Evolutionary conservation across 2,797 vertebrate species (phyloP), one percentile per base, ranked within the genome.

Genomic region (Rachycentron canadum): DNA sequence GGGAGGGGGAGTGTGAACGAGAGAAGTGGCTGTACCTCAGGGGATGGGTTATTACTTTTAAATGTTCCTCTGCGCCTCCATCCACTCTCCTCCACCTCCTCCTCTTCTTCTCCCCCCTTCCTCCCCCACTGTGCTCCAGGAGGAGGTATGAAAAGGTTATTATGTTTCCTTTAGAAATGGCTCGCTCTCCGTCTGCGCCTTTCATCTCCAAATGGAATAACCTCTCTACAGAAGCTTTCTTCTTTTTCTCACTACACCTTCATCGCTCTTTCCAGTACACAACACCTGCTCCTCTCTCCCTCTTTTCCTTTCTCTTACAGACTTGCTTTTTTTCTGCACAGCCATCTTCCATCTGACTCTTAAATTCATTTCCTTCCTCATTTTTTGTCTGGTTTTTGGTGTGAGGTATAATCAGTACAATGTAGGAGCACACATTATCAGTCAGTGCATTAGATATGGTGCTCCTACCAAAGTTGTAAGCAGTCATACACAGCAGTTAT

Each of bases 111-210:
- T 53, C 45, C 53, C 41, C 73, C 52, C 41, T 25, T 62, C 66
- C 69, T 67, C 84, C 84, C 82, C 88, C 84, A 67, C 72, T 40
- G 76, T 65, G 74, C 88, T 91, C 73, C 73, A 82, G 86, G 86
- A 92, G 86, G 85, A 89, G 73, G 86, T 89, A 91, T 91, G 90
- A 93, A 93, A 93, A 93, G 91, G 89, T 93, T 93, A 94, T 95
- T 93, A 93, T 93, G 88, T 93, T 93, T 93, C 85, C 88, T 89
- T 93, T 92, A 88, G 87, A 93, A 93, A 93, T 86, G 89, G 70
- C 89, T 91, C 70, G 77, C 89, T 88, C 87, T 84, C 79, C 66
- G 73, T 85, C 84, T 89, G 76, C 43, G 62, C 79, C 88, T 93
- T 94, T 93, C 92, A 94, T 92, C 87, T 93, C 88, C 84, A 90